Evolutionary conservation across 1,140 invertebrate genomes (phyloP), one percentile per base, ranked within the genome.

Genomic region (Brachionus koreanus): DNA sequence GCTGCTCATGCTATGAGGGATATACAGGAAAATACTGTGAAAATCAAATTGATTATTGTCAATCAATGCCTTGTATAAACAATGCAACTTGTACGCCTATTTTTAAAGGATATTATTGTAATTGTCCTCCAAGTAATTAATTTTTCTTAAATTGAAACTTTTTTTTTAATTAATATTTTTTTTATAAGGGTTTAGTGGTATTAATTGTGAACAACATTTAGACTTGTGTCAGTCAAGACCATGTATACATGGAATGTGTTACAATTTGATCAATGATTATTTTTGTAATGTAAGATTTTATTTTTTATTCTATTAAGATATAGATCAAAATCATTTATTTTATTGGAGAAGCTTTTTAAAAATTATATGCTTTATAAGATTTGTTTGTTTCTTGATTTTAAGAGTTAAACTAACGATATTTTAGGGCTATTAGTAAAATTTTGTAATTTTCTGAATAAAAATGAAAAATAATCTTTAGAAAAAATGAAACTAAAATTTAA

Each of bases 171-270:
- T 33, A 13, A 5, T 13, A 23, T 12, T 63, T 37, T 39, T 46
- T 39, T 33, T 33, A 13, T 7, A 29, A 67, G 79, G 82, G 5
- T 82, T 72, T 10, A 82, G 25, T 37, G 82, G 82, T 12, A 91
- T 92, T 84, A 91, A 93, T 84, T 98, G 96, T 88, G 95, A 98
- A 89, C 91, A 94, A 84, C 94, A 97, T 85, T 95, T 97, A 52
- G 46, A 81, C 29, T 39, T 43, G 19, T 82, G 82, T 63, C 13
- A 61, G 6, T 25, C 13, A 4, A 52, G 13, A 7, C 82, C 82
- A 7, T 82, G 82, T 29, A 29, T 82, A 9, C 37, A 65, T 52
- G 79, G 79, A 16, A 82, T 46, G 25, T 82, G 79, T 37, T 39
- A 67, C 25, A 82, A 65, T 35, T 52, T 82, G 33, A 67, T 72